Evolutionary conservation across 1,140 invertebrate species (phyloP).

Genomic region (Asobara japonica): DNA sequence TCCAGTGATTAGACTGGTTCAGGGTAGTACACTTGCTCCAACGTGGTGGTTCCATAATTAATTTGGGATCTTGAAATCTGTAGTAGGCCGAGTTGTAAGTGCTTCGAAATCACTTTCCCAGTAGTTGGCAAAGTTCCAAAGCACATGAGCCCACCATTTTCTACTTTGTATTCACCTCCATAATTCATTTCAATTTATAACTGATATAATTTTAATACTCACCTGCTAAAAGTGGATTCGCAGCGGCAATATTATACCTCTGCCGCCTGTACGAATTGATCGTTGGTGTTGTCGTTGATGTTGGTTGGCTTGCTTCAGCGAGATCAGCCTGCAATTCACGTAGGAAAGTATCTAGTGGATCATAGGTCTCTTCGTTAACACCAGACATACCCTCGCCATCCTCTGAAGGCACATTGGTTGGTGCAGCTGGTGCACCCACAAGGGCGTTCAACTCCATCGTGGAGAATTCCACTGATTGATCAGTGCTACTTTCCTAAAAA

Average conservation of each 20-base stretch:
- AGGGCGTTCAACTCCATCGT: constrained; percentile 61
- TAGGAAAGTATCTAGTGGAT: constrained; percentile 63
- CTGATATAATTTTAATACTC: constrained; percentile 21
- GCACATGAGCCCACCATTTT: not conserved
- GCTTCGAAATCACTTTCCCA: not conserved
- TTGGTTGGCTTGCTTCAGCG: constrained; percentile 61
- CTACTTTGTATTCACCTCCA: not conserved
- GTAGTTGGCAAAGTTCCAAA: not conserved
- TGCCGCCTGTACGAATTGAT: constrained; percentile 67
- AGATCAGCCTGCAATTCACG: constrained; percentile 62
- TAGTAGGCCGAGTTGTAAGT: too few species aligned
- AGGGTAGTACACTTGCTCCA: too few species aligned
- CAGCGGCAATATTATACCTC: constrained; percentile 82
- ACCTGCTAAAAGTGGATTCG: constrained; percentile 83
- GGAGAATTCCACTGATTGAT: constrained; percentile 62
- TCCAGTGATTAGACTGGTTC: too few species aligned
- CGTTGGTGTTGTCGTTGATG: constrained; percentile 55
- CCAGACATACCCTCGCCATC: constrained; percentile 49
- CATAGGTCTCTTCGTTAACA: constrained; percentile 60
- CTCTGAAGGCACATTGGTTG: constrained; percentile 49
- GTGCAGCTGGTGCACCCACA: constrained; percentile 55
- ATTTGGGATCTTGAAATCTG: too few species aligned
- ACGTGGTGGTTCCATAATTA: too few species aligned
- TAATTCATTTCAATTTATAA: not conserved
- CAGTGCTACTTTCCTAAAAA: constrained; percentile 56